phyloP scores from a whole-genome alignment of 1,140 invertebrate species.

The Micrasema minimum region DNA sequence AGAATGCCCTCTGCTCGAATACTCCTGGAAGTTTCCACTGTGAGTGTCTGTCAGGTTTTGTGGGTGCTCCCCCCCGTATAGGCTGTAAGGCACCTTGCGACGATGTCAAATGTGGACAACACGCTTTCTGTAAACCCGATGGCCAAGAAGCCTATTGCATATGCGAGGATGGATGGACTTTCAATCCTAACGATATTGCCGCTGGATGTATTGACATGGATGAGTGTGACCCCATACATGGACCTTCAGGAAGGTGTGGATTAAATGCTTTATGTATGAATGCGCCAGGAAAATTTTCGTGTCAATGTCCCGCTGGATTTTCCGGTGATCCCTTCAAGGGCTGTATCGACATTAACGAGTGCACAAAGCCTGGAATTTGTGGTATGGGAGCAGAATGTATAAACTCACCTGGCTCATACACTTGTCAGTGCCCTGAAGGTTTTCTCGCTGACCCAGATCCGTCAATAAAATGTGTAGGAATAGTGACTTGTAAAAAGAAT shows the following conservation, averaged over 20 bases:
- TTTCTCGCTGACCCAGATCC: conserved; percentile 86
- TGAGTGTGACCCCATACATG: conserved; percentile 86
- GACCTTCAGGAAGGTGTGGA: conserved; percentile 84
- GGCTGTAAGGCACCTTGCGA: conserved; percentile 91
- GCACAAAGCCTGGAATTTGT: conserved; percentile 73
- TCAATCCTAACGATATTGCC: conserved; percentile 86
- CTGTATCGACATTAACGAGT: conserved; percentile 88
- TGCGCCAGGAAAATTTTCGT: conserved; percentile 79
- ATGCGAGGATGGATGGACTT: conserved; percentile 93
- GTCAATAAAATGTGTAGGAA: conserved; percentile 79
- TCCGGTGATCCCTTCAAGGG: conserved; percentile 81
- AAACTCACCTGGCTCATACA: conserved; percentile 81
- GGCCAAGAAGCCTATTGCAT: conserved; percentile 91
- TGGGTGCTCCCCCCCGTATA: conserved; percentile 82
- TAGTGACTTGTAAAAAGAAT: conserved; percentile 79
- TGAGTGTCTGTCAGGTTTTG: conserved; percentile 86
- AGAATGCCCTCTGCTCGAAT: conserved; percentile 84
- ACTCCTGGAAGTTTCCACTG: conserved; percentile 86
- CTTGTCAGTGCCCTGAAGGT: conserved; percentile 83
- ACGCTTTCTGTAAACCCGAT: conserved; percentile 90
- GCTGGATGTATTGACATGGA: conserved; percentile 93
- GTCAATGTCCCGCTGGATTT: conserved; percentile 81
- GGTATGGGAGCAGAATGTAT: conserved; percentile 82
- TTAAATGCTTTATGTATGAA: conserved; percentile 87
- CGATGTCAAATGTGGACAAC: conserved; percentile 87